A percentile compares a stretch with the other conserved stretches of the same genome.
Evolutionary conservation across 1,140 invertebrate genomes (phyloP).

Genomic region (Zelostemma sp.): DNA sequence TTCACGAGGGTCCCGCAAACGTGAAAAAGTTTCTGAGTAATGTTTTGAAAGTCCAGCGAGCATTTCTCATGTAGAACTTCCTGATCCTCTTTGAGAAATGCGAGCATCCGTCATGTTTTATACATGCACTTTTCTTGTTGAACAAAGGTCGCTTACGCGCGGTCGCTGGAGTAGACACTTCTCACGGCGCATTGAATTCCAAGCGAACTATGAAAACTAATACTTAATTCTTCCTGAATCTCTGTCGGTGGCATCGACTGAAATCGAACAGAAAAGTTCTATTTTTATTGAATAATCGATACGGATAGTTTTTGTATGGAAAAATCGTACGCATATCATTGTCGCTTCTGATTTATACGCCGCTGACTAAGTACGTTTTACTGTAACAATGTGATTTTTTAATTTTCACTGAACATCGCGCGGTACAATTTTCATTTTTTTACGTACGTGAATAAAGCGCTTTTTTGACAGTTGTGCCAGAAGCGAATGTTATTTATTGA

Average conservation of each 20-base stretch:
- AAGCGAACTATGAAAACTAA: neutral
- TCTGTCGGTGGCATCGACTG: constrained; percentile 9
- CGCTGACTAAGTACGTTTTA: neutral
- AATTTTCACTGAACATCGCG: neutral
- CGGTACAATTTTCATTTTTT: constrained; percentile 38
- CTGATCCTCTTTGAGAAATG: neutral
- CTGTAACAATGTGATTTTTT: neutral
- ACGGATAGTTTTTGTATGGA: constrained; percentile 37
- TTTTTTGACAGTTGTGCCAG: constrained; percentile 54
- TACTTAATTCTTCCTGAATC: constrained; percentile 24
- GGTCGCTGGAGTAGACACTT: neutral
- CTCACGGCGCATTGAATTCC: neutral
- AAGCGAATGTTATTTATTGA: constrained; percentile 61
- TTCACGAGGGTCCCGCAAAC: neutral
- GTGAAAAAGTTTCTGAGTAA: neutral
- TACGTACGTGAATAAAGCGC: constrained; percentile 34
- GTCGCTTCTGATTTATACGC: constrained; percentile 4
- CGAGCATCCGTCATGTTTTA: neutral
- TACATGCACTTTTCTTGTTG: neutral
- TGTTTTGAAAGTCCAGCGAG: neutral
- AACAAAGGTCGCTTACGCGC: neutral
- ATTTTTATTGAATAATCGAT: constrained; percentile 32
- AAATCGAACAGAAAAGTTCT: constrained; percentile 22
- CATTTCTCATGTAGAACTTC: neutral
- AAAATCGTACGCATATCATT: constrained; percentile 26